Conservation (phyloP, 2,888 invertebrate species). For the Ommatoiulus sabulosus region DNA sequence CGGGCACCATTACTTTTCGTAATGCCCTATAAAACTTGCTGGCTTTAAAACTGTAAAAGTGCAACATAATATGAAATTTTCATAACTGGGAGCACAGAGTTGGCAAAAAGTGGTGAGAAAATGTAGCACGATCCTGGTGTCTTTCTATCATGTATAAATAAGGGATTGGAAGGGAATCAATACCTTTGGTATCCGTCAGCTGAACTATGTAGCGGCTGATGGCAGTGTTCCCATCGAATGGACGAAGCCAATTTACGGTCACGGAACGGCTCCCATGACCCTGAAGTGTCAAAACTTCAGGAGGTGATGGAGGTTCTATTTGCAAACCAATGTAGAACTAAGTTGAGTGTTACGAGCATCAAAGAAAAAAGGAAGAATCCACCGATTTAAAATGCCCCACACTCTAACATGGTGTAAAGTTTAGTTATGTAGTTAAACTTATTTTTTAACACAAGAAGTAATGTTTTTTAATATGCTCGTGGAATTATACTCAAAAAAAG, state of each 20-base stretch:
- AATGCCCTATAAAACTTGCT: not conserved
- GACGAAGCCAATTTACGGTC: constrained; percentile 66
- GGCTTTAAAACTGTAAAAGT: too few species aligned
- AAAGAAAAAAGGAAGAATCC: not conserved
- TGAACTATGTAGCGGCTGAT: constrained; percentile 66
- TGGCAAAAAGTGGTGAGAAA: not conserved
- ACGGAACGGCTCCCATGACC: constrained; percentile 64
- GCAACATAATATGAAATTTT: too few species aligned
- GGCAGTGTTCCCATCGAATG: constrained; percentile 68
- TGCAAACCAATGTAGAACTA: not conserved
- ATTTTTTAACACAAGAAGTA: too few species aligned
- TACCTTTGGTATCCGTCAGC: constrained; percentile 59
- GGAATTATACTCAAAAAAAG: too few species aligned
- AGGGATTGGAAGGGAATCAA: not conserved
- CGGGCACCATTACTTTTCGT: not conserved
- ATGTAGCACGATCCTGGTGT: not conserved
- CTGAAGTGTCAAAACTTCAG: constrained; percentile 53
- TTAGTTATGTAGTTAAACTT: too few species aligned
- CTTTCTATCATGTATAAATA: not conserved
- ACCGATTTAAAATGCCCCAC: not conserved
- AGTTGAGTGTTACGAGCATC: constrained; percentile 42
- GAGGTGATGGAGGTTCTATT: constrained; percentile 56
- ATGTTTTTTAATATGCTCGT: too few species aligned
- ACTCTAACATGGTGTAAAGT: too few species aligned
- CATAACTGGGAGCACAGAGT: too few species aligned